These are phyloP conservation scores for Larimichthys crocea DNA, from an alignment of 2,113 vertebrate genomes.

Conservation along the genomic window DNA sequence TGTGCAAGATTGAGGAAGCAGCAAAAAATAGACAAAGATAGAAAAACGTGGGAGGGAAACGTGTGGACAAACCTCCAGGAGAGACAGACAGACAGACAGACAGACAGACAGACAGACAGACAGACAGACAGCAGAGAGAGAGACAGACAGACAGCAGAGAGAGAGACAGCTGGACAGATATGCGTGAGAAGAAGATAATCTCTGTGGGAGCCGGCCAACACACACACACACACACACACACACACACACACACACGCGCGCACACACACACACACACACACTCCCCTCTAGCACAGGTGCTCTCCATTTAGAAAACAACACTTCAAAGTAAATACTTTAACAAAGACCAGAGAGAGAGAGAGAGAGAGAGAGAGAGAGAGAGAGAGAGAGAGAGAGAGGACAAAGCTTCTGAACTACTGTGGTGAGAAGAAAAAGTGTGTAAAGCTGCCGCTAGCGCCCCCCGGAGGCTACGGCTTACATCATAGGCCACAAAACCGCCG, in stretches of 20 bases:
- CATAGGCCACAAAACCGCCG: neutral
- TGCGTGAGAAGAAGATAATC: conserved; percentile 67
- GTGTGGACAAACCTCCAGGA: neutral
- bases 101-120: too few relatives aligned
- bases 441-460: conserved; percentile 10
- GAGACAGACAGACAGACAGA: neutral
- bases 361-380: conserved; percentile 35
- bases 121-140: too few relatives aligned
- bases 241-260: conserved; percentile 12
- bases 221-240: conserved; percentile 22
- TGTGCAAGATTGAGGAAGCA: neutral
- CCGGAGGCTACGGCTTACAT: conserved; percentile 1
- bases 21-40: conserved; percentile 1
- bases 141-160: conserved; percentile 14
- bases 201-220: conserved; percentile 48
- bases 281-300: conserved; percentile 52
- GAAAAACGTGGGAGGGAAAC: conserved; percentile 2
- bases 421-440: neutral
- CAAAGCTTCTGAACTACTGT: conserved; percentile 45
- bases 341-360: conserved; percentile 49
- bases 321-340: conserved; percentile 69
- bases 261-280: conserved; percentile 21
- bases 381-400: conserved; percentile 22
- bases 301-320: conserved; percentile 66
- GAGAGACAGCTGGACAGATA: conserved; percentile 55